phyloP scores from a whole-genome alignment of 2,888 invertebrate species.

The Ophioninae sp. region DNA sequence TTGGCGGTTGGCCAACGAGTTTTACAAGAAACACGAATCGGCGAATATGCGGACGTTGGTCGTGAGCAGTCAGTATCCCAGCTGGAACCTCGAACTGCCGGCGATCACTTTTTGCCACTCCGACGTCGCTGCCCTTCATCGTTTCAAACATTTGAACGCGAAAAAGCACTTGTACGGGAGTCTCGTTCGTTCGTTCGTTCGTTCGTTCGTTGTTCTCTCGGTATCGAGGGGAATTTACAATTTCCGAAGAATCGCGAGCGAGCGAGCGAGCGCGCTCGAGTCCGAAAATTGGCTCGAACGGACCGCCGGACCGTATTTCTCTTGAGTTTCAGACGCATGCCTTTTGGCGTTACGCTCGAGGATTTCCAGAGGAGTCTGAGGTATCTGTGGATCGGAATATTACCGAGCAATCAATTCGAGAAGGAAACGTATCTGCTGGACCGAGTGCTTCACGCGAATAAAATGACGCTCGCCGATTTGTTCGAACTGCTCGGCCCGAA shows the following conservation, averaged over 20 bases:
- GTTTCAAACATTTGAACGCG: conserved; percentile 59
- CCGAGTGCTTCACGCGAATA: conserved; percentile 63
- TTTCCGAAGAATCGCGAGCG: not conserved
- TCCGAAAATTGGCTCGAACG: too few species aligned
- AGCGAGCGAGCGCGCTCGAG: too few species aligned
- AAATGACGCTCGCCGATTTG: conserved; percentile 64
- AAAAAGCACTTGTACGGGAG: conserved; percentile 64
- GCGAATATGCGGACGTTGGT: conserved; percentile 71
- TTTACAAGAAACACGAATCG: conserved; percentile 70
- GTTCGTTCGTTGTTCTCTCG: not conserved
- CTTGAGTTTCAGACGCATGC: conserved; percentile 62
- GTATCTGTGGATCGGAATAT: conserved; percentile 65
- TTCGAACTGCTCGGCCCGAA: conserved; percentile 66
- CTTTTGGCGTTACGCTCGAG: conserved; percentile 54
- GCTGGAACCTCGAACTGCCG: conserved; percentile 66
- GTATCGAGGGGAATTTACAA: not conserved
- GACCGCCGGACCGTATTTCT: not conserved
- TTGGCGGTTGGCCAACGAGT: conserved; percentile 65
- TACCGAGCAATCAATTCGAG: conserved; percentile 65
- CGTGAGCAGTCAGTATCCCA: conserved; percentile 70
- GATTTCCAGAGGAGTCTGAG: conserved; percentile 64
- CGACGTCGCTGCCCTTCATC: conserved; percentile 62
- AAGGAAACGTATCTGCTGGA: conserved; percentile 64
- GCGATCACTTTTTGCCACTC: conserved; percentile 70
- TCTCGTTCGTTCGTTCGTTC: not conserved